Evolutionary conservation across 2,888 invertebrate genomes (phyloP).

Genomic region (Xylocampa areola): DNA sequence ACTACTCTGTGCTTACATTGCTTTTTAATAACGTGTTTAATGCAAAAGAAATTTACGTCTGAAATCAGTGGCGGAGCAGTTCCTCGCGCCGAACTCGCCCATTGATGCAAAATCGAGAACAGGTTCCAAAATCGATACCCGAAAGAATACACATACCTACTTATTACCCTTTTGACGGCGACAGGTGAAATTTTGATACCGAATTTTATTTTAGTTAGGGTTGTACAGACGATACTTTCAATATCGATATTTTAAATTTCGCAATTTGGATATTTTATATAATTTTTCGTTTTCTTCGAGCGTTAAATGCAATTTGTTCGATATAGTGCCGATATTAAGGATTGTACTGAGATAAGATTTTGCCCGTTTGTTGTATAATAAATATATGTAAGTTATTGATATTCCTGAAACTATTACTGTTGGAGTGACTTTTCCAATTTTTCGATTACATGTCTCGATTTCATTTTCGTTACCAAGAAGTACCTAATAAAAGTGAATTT

Average conservation of each 20-base stretch:
- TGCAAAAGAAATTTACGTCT: conserved; percentile 61
- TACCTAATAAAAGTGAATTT: conserved; percentile 33
- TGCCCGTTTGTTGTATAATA: conserved; percentile 28
- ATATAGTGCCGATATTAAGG: conserved; percentile 16
- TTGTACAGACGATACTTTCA: conserved; percentile 15
- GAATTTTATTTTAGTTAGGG: conserved; percentile 55
- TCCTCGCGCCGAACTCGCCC: conserved; percentile 47
- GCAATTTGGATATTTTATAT: conserved; percentile 12
- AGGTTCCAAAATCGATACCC: conserved; percentile 46
- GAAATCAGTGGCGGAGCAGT: conserved; percentile 48
- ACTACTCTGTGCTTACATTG: conserved; percentile 60
- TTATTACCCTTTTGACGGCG: conserved; percentile 60
- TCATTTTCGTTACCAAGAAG: conserved; percentile 6
- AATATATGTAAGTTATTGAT: conserved; percentile 22
- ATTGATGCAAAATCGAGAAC: conserved; percentile 66
- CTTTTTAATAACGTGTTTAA: conserved; percentile 70
- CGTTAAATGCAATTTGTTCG: conserved; percentile 25
- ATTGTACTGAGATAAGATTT: conserved; percentile 26
- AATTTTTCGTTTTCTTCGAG: conserved; percentile 8
- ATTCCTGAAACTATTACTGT: conserved; percentile 34
- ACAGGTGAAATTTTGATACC: conserved; percentile 75
- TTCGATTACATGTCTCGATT: conserved; percentile 14
- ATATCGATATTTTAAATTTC: conserved; percentile 6
- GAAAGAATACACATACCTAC: conserved; percentile 41
- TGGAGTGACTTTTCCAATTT: conserved; percentile 17